Evolutionary conservation across 1,140 invertebrate species (phyloP).

Genomic region (Macrobrachium rosenbergii): DNA sequence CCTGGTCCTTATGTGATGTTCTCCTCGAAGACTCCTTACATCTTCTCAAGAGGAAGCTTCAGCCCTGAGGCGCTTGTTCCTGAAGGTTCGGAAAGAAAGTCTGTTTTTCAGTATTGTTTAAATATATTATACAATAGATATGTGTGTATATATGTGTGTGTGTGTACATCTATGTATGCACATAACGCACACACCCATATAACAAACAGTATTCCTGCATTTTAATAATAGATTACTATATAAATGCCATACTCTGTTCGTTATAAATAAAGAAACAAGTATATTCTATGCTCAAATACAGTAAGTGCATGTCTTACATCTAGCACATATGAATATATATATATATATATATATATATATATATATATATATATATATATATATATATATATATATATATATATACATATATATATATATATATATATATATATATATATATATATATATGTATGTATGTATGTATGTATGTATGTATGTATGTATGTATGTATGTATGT

Average conservation of each 20-base stretch:
- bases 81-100: slow-evolving; percentile 5
- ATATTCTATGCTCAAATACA: too few species aligned
- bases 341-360: too few species aligned
- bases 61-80: slow-evolving; percentile 4
- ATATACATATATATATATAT: slow-evolving; percentile 7
- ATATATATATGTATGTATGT: not conserved
- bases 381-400: not conserved
- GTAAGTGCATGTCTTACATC: too few species aligned
- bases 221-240: too few species aligned
- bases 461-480: not conserved
- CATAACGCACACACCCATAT: too few species aligned
- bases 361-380: too few species aligned
- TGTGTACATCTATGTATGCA: not conserved
- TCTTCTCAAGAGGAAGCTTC: not conserved
- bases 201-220: too few species aligned
- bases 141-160: not conserved
- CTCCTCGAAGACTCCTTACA: slow-evolving; percentile 35
- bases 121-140: not conserved
- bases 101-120: not conserved
- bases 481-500: not conserved
- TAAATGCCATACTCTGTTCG: too few species aligned
- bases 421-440: slow-evolving; percentile 5
- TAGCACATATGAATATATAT: too few species aligned
- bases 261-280: too few species aligned
- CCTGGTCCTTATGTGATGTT: slow-evolving; percentile 15